Evolutionary conservation across 2,888 invertebrate genomes (phyloP).

Genomic region (Agriopis aurantiaria): DNA sequence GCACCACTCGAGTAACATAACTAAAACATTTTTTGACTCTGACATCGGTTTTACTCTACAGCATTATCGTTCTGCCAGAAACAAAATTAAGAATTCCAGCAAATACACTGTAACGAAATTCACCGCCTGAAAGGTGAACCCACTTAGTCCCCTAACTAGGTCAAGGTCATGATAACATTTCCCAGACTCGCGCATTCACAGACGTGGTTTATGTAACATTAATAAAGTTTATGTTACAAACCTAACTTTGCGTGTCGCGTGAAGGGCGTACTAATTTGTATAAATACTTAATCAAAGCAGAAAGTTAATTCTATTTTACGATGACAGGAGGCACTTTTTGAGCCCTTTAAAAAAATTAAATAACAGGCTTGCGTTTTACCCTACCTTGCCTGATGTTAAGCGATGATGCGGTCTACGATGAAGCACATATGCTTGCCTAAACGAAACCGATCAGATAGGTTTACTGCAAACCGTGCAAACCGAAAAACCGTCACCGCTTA

Average conservation of each 20-base stretch:
- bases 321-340: too few species aligned
- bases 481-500: too few species aligned
- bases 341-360: too few species aligned
- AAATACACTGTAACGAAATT: not conserved
- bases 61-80: not conserved
- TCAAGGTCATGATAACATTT: slow-evolving; percentile 17
- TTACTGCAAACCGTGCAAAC: too few species aligned
- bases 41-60: not conserved
- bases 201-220: slow-evolving; percentile 10
- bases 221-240: slow-evolving; percentile 3
- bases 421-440: too few species aligned
- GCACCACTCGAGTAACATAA: too few species aligned
- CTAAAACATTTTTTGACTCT: too few species aligned
- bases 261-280: not conserved
- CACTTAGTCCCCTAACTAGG: not conserved
- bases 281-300: slow-evolving; percentile 6
- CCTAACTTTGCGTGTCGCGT: not conserved
- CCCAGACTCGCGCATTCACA: not conserved
- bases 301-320: not conserved
- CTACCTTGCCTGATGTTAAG: too few species aligned
- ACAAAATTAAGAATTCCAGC: not conserved
- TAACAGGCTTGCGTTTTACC: too few species aligned
- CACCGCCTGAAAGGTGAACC: not conserved
- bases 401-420: too few species aligned
- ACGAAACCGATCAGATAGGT: too few species aligned